A percentile compares a stretch with the other conserved stretches of the same genome.
Conservation (phyloP, 2,113 vertebrate genomes). For the Daubentonia madagascariensis region DNA sequence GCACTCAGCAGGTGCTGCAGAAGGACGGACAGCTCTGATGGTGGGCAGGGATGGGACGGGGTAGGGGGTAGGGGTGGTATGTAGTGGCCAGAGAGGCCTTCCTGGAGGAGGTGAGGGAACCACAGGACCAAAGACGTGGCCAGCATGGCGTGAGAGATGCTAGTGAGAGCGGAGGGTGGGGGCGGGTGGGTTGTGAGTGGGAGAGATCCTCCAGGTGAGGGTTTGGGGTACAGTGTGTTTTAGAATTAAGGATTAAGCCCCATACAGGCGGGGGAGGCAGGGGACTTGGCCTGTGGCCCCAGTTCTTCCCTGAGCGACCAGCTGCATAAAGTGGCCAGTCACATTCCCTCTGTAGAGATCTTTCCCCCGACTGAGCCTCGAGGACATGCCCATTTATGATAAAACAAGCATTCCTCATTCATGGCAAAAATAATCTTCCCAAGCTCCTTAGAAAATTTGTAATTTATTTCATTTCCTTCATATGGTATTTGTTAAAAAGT, state of each 20-base stretch:
- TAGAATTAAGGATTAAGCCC: not conserved
- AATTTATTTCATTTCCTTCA: not conserved
- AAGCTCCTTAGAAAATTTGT: not conserved
- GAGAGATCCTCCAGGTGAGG: not conserved
- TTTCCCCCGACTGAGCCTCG: rapidly evolving
- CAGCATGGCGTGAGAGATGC: not conserved
- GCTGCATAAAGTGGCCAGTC: not conserved
- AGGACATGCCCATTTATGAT: not conserved
- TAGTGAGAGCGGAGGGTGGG: not conserved
- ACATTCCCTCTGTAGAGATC: not conserved
- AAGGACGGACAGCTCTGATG: not conserved
- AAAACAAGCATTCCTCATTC: not conserved
- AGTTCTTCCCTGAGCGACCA: not conserved
- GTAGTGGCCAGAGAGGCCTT: not conserved
- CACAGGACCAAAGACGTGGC: not conserved
- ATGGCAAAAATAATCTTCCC: not conserved
- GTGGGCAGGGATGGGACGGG: not conserved
- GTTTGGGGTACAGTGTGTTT: not conserved
- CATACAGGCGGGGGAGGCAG: not conserved
- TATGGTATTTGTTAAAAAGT: not conserved
- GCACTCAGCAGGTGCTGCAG: not conserved
- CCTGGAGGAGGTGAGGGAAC: not conserved
- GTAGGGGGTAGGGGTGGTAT: too few relatives aligned
- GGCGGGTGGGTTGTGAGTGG: not conserved
- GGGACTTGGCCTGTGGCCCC: not conserved